Evolutionary conservation across 2,888 invertebrate species (phyloP), one percentile per base, ranked within the genome.

Genomic region (Labia minor): DNA sequence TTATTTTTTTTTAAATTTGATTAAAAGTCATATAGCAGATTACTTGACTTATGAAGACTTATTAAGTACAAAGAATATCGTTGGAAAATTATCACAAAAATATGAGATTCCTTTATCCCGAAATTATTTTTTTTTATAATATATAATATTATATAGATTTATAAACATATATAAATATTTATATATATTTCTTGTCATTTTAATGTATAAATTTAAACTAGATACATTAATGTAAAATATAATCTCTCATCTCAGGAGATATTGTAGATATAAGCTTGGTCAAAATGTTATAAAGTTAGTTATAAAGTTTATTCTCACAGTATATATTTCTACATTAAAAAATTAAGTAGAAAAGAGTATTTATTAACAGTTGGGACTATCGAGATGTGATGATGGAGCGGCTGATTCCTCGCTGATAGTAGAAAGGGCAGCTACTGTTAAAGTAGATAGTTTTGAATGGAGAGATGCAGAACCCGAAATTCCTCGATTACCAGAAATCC

Each of bases 391-490:
- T 3, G 49, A 49, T 14, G 49, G 49, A n/a, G 49, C 49, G 14
- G 49, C 68, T 65, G 71, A 72, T 68, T 75, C 75, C 67, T 75
- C 75, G 61, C 71, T 74, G 66, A 75, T 75, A 16, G 75, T 75
- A 49, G 74, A 73, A 37, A 75, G 71, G 68, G 72, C 72, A 65
- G 72, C 70, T 37, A 71, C 73, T 19, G 70, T 72, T 19, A 68
- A 67, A 19, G 65, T 68, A n/a, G 70, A 69, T 11, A 69, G 68
- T 18, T 71, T 71, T 16, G 49, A 49, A 49, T 49, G 49, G 16
- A 49, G 49, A 3, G 49, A 49, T 8, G 49, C 49, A 3, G 49
- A 49, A 49, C 49, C 49, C 2, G 49, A 4, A 16, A 49, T 49
- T 16, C 64, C 66, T n/a, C 66, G 33, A 19, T 62, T 19, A n/a